Evolutionary conservation across 2,888 invertebrate species (phyloP).

Genomic region (Sylvicola fuscatus): DNA sequence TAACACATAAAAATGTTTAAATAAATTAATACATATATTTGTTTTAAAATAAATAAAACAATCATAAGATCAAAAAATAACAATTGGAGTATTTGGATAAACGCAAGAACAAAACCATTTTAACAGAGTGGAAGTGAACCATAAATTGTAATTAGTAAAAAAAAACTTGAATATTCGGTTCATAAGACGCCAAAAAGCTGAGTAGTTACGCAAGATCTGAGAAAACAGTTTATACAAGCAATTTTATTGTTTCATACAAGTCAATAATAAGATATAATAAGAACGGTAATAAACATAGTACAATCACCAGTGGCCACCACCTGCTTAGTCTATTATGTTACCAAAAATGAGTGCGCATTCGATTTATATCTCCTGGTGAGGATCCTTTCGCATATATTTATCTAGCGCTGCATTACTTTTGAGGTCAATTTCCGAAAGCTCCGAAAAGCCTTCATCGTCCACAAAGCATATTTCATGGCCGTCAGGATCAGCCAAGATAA

Average conservation of each 20-base stretch:
- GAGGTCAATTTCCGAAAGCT: conserved; percentile 72
- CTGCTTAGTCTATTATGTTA: conserved; percentile 9
- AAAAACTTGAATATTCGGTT: too few species aligned
- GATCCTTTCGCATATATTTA: conserved; percentile 40
- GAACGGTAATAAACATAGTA: background rate
- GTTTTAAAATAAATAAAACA: too few species aligned
- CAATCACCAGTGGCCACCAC: background rate
- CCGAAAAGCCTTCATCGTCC: conserved; percentile 82
- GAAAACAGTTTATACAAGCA: background rate
- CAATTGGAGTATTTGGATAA: too few species aligned
- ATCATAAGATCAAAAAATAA: too few species aligned
- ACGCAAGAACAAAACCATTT: too few species aligned
- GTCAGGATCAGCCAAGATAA: conserved; percentile 92
- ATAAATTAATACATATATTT: too few species aligned
- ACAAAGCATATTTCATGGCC: conserved; percentile 98
- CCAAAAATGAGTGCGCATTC: conserved; percentile 17
- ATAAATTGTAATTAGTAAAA: too few species aligned
- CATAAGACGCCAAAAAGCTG: background rate
- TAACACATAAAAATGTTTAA: too few species aligned
- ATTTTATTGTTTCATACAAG: background rate
- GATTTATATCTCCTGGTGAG: conserved; percentile 17
- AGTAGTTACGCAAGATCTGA: background rate
- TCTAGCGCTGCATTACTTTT: conserved; percentile 60
- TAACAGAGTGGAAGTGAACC: too few species aligned
- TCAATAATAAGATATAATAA: background rate